These are phyloP conservation scores for Leuctra nigra DNA, from an alignment of 2,888 invertebrate genomes.

Conservation along the genomic window DNA sequence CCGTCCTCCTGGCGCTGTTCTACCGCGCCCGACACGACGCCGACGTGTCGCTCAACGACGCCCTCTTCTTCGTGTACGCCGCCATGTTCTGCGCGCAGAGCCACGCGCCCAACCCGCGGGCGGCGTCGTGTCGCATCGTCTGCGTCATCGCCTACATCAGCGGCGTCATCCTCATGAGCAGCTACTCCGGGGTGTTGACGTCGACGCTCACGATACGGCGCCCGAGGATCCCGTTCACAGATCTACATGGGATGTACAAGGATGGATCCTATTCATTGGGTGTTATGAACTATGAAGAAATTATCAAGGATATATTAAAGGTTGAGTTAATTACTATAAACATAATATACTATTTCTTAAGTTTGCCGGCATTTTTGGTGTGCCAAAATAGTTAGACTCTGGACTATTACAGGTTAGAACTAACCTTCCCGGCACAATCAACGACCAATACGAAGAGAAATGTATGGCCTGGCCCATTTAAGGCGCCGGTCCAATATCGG, in stretches of 20 bases:
- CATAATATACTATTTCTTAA: no score
- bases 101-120: background rate
- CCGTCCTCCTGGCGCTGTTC: background rate
- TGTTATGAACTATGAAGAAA: slow-evolving; percentile 6
- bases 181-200: slow-evolving; percentile 9
- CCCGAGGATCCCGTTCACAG: background rate
- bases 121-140: background rate
- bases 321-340: no score
- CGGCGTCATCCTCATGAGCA: background rate
- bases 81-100: background rate
- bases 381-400: no score
- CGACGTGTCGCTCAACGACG: background rate
- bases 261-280: background rate
- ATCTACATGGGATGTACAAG: background rate
- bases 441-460: no score
- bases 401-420: no score
- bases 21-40: background rate
- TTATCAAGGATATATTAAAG: no score
- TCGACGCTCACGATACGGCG: background rate
- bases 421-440: no score
- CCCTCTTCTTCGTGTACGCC: slow-evolving; percentile 1
- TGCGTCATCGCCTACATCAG: slow-evolving; percentile 3
- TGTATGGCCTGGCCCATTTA: no score
- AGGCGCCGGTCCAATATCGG: no score
- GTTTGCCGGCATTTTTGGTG: no score